Evolutionary conservation across 2,888 invertebrate genomes (phyloP).

Genomic region (Agrotis ipsilon): DNA sequence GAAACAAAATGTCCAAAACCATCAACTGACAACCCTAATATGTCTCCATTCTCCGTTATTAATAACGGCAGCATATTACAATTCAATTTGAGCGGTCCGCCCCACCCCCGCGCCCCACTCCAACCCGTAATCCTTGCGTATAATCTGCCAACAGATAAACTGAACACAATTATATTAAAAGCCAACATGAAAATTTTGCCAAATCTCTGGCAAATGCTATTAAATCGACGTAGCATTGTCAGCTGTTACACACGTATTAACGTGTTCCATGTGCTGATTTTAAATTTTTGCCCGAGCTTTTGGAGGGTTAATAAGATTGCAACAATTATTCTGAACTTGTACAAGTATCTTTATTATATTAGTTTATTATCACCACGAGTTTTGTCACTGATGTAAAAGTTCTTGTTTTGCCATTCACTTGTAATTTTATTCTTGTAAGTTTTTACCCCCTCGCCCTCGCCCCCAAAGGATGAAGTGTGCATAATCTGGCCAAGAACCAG

Average conservation of each 20-base stretch:
- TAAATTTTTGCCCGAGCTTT: constrained; percentile 5
- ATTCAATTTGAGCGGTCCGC: constrained; percentile 87
- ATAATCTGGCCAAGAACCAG: too few relatives aligned
- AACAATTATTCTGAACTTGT: neutral
- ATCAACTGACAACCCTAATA: constrained; percentile 74
- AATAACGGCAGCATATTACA: constrained; percentile 89
- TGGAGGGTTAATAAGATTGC: constrained; percentile 11
- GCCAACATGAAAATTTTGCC: constrained; percentile 87
- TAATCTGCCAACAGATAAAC: constrained; percentile 84
- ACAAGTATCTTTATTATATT: neutral
- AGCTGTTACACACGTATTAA: constrained; percentile 72
- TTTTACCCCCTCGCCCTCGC: too few relatives aligned
- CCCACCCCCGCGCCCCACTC: constrained; percentile 64
- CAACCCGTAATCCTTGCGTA: constrained; percentile 79
- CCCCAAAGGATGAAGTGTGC: too few relatives aligned
- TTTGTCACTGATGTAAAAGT: too few relatives aligned
- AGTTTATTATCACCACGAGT: too few relatives aligned
- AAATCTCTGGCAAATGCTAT: constrained; percentile 82
- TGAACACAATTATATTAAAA: constrained; percentile 89
- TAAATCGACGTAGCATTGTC: constrained; percentile 82
- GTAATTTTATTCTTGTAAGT: too few relatives aligned
- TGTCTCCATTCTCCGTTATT: constrained; percentile 80
- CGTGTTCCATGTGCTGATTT: constrained; percentile 34
- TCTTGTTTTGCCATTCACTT: neutral
- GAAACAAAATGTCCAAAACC: neutral